Conservation (phyloP, 2,888 invertebrate species). For the Mactromeris polynyma region DNA sequence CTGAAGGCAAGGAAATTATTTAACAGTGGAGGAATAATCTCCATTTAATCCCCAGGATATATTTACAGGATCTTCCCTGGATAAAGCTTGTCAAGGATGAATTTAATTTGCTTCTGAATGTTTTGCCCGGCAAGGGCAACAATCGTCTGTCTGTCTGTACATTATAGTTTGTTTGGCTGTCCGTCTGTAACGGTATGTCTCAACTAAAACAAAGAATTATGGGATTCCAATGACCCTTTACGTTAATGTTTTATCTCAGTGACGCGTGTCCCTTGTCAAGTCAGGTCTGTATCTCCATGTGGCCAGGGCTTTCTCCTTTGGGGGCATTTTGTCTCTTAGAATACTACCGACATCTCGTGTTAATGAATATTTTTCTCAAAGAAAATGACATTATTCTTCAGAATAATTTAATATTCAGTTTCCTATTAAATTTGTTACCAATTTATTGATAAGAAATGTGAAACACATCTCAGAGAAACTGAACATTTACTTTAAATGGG, state of each 20-base stretch:
- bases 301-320: too few relatives aligned
- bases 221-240: too few relatives aligned
- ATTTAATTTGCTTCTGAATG: background rate
- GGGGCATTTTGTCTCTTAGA: too few relatives aligned
- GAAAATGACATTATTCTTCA: background rate
- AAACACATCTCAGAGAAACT: background rate
- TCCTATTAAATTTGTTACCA: constrained; percentile 3
- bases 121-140: too few relatives aligned
- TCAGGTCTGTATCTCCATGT: too few relatives aligned
- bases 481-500: background rate
- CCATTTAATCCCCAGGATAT: background rate
- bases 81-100: background rate
- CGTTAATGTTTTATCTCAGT: too few relatives aligned
- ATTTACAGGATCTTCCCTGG: background rate
- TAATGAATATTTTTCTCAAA: background rate
- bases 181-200: too few relatives aligned
- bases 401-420: background rate
- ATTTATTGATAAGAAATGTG: background rate
- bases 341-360: too few relatives aligned
- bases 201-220: too few relatives aligned
- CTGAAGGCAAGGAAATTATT: background rate
- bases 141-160: too few relatives aligned
- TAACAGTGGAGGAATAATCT: background rate
- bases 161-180: too few relatives aligned
- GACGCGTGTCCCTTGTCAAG: too few relatives aligned